A percentile compares a stretch with the other conserved stretches of the same genome.
Evolutionary conservation across 2,888 invertebrate genomes (phyloP).

Genomic region (Apoda limacodes): DNA sequence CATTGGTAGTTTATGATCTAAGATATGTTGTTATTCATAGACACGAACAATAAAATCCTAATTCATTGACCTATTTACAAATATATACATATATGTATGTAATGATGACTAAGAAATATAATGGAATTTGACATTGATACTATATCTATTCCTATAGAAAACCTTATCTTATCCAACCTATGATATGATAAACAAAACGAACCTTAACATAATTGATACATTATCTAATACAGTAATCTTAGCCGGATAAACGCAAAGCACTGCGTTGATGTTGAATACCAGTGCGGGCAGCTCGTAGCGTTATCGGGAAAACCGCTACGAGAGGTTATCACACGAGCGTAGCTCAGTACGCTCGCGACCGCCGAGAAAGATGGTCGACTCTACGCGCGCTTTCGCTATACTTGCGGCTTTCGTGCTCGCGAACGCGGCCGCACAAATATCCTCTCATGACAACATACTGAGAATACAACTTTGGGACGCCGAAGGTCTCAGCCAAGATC

Average conservation of each 20-base stretch:
- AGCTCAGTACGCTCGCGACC: constrained; percentile 58
- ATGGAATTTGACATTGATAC: too few species aligned
- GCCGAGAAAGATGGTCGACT: constrained; percentile 52
- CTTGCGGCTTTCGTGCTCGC: constrained; percentile 46
- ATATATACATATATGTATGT: too few species aligned
- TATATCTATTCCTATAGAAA: too few species aligned
- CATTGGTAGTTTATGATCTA: too few species aligned
- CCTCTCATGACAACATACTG: constrained; percentile 60
- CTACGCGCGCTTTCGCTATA: constrained; percentile 43
- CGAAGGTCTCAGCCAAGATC: constrained; percentile 53
- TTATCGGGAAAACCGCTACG: constrained; percentile 58
- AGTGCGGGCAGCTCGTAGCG: constrained; percentile 28
- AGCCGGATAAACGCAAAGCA: constrained; percentile 2
- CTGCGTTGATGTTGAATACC: constrained; percentile 39
- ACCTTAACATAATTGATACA: too few species aligned
- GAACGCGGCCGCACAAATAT: constrained; percentile 41
- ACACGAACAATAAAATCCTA: too few species aligned
- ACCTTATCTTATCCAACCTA: too few species aligned
- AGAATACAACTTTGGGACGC: constrained; percentile 63
- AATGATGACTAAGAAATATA: too few species aligned
- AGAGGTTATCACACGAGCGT: constrained; percentile 14
- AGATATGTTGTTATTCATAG: too few species aligned
- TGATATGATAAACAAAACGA: too few species aligned
- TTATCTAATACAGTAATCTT: too few species aligned
- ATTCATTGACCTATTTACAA: too few species aligned